Base-by-base conservation (phyloP, 2,113 vertebrate genomes). In the Amphiprion ocellaris region DNA sequence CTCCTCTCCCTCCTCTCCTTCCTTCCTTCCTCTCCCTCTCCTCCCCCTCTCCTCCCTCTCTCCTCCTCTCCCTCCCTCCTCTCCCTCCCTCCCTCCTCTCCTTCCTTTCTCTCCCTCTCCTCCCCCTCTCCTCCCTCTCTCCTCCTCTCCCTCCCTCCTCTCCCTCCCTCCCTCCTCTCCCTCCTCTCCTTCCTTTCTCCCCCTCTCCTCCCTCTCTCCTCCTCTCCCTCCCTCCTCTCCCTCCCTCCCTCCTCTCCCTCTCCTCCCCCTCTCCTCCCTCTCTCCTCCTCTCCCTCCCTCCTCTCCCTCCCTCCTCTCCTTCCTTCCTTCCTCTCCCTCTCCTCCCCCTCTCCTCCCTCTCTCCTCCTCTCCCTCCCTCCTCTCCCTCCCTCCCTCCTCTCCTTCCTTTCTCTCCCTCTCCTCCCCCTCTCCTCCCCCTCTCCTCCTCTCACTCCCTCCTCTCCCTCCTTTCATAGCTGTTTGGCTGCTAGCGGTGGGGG, bases 401-500 rank as follows among this genome's bases (percentile, higher is more conserved):
- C 69, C 77, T 69, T 44, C 62, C 5, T 17, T 26, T 4, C 10
- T 15, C 12, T 68, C 65, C 8, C 23, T 63, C 39, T 41, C 5
- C 33, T 54, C 41, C 19, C 30, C n/a, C 59, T 23, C 52, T 19
- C 17, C 49, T 24, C 61, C 47, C 61, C 39, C 67, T 52, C 82
- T 14, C 39, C 61, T 64, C 41, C 33, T 26, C 69, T 72, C 69
- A 54, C 66, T n/a, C 69, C 66, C 66, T 59, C 47, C 66, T 41
- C 64, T 61, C 68, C 68, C 49, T 71, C 66, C 69, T 72, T 88
- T 90, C 81, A 89, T 80, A 65, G 84, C 69, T 70, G 30, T 77
- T 88, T 89, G 82, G 86, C 80, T 85, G 88, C 84, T 86, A 76
- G 77, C 86, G 64, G 87, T 73, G 82, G 88, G 89, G 86, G 88